phyloP scores from a whole-genome alignment of 2,113 vertebrate species.

The Phasianus colchicus region DNA sequence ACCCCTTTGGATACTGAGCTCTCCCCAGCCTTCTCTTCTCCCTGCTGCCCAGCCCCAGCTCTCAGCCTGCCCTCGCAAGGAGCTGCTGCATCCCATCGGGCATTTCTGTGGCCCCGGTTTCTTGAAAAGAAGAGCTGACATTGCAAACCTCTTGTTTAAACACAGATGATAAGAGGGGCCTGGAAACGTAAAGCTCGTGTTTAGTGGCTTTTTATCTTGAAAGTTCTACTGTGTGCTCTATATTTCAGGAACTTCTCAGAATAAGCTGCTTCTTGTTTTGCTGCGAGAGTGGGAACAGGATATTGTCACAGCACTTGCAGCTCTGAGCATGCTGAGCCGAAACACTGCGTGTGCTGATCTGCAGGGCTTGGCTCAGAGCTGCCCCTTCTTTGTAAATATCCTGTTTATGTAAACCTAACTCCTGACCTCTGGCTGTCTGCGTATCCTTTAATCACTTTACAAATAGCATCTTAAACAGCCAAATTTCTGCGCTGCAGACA shows the following conservation, averaged over 20 bases:
- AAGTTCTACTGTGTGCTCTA: too few relatives aligned
- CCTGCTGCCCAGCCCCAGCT: too few relatives aligned
- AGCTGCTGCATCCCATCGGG: too few relatives aligned
- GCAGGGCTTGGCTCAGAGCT: rapidly evolving
- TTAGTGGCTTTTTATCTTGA: not conserved
- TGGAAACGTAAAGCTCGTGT: not conserved
- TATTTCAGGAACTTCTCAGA: not conserved
- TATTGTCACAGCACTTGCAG: rapidly evolving
- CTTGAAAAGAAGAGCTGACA: rapidly evolving
- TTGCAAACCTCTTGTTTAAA: too few relatives aligned
- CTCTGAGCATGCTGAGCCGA: not conserved
- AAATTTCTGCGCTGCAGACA: rapidly evolving
- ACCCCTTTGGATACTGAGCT: too few relatives aligned
- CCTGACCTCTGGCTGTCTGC: not conserved
- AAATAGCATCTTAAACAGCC: too few relatives aligned
- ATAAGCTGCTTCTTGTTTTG: not conserved
- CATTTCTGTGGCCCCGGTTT: too few relatives aligned
- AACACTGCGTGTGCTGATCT: rapidly evolving
- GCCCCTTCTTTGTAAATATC: too few relatives aligned
- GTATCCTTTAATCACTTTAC: rapidly evolving
- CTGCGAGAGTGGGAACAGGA: rapidly evolving
- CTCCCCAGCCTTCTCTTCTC: too few relatives aligned
- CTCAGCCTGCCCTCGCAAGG: too few relatives aligned
- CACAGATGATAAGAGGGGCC: rapidly evolving
- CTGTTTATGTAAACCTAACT: rapidly evolving